Evolutionary conservation across 2,797 vertebrate species (phyloP).

Genomic region (Cynodonichthys magdalenae): DNA sequence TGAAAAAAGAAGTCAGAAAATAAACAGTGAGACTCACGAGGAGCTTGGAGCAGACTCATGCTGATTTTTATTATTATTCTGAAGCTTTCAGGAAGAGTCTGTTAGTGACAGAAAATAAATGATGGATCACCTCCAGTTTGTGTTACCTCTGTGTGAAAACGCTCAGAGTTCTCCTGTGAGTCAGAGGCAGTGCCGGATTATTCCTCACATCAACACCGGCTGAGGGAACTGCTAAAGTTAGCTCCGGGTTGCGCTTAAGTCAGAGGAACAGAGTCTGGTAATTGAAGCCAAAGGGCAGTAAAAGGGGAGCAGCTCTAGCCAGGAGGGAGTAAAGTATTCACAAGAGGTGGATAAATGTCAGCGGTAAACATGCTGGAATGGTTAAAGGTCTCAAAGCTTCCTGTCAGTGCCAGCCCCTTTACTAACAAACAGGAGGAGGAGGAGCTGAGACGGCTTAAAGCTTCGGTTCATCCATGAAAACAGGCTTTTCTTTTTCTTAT

Average conservation of each 20-base stretch:
- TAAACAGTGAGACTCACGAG: too few relatives aligned
- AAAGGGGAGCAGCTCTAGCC: conserved; percentile 39
- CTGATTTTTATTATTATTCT: not conserved
- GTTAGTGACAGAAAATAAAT: conserved; percentile 5
- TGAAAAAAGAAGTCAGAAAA: too few relatives aligned
- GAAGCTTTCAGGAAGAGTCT: not conserved
- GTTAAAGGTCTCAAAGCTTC: conserved; percentile 58
- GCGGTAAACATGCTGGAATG: conserved; percentile 43
- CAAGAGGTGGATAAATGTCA: conserved; percentile 69
- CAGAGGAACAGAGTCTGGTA: conserved; percentile 31
- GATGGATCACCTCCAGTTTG: not conserved
- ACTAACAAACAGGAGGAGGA: conserved; percentile 4
- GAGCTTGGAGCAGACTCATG: too few relatives aligned
- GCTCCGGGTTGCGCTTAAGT: conserved; percentile 20
- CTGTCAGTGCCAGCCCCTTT: conserved; percentile 19
- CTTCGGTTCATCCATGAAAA: not conserved
- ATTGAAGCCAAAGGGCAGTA: conserved; percentile 62
- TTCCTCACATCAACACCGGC: conserved; percentile 20
- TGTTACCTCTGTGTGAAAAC: not conserved
- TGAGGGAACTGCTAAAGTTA: conserved; percentile 13
- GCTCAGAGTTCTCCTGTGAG: conserved; percentile 4
- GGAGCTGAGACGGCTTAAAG: not conserved
- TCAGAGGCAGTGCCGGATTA: conserved; percentile 24
- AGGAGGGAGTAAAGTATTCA: conserved; percentile 52
- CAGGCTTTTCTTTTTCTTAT: not conserved